Base-by-base conservation (phyloP, 2,888 invertebrate species). In the Brassicogethes aeneus region DNA sequence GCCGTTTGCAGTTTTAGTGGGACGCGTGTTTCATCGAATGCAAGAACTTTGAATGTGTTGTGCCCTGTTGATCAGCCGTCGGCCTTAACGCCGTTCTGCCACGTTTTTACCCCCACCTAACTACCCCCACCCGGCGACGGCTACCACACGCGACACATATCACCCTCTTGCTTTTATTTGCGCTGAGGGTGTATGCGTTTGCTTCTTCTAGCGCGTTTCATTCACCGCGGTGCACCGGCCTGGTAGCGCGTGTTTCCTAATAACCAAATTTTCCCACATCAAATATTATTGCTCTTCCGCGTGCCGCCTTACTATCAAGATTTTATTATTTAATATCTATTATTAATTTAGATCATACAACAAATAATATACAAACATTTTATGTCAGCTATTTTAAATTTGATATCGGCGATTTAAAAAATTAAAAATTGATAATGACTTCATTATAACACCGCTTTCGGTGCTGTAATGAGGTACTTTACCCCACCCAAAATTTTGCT, bases 91-190 rank as follows among this genome's bases (percentile, higher is more conserved):
- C 52, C 64, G 64, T 61, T 58, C 62, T 46, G 55, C 68, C 73
- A 64, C 73, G 77, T 59, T 76, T 76, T 64, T 72, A 74, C 68
- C 56, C 74, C 76, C 67, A 75, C 76, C 71, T n/a, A 73, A 71
- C 70, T 61, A 70, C 48, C 69, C 68, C 59, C 63, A 62, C 55
- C 63, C 65, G 49, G 57, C 45, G 3, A 48, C 50, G 53, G 61
- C 47, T 51, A 42, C 40, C 48, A 71, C 73, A 61, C 75, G 75
- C 61, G 60, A 59, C 62, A 50, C 41, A 7, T 32, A 10, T 3
- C 3, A 32, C 32, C 32, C 32, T 32, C 14, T 50, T 70, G 69
- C 65, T 73, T 71, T 29, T 35, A 37, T 43, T 47, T 71, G 46
- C 66, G 72, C 0, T 68, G 68, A 45, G 42, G 72, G 39, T 37